Conservation (phyloP, 2,113 vertebrate genomes). For the Atrichornis clamosus region DNA sequence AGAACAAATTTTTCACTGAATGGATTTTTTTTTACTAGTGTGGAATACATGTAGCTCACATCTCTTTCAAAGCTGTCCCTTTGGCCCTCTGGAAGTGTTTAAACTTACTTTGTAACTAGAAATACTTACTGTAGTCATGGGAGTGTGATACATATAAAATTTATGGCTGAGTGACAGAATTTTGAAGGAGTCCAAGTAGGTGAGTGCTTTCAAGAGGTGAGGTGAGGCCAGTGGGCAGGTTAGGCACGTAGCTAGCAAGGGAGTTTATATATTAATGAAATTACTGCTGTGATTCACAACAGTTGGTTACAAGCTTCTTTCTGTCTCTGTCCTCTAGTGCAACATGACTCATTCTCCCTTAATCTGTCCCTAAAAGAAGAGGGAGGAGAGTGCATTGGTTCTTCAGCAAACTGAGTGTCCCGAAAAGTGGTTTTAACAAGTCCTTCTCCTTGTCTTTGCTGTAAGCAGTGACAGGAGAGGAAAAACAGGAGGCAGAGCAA, state of each 20-base stretch:
- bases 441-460: background rate
- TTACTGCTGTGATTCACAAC: background rate
- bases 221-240: rapidly evolving
- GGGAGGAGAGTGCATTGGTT: rapidly evolving
- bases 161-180: background rate
- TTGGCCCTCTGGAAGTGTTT: background rate
- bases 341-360: background rate
- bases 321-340: background rate
- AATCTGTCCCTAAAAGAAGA: background rate
- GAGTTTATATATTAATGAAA: background rate
- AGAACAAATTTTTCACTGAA: background rate
- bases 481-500: background rate
- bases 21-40: background rate
- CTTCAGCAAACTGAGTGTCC: background rate
- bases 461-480: background rate
- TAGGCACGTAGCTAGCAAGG: rapidly evolving
- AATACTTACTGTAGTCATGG: background rate
- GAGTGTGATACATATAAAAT: background rate
- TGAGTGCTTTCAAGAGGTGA: background rate
- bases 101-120: background rate
- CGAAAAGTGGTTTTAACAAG: background rate
- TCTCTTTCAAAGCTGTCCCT: background rate
- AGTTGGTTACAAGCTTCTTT: background rate
- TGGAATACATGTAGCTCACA: rapidly evolving
- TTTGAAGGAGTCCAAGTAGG: background rate